Percentiles rank a stretch among this genome's conserved stretches.
Evolutionary conservation across 2,888 invertebrate genomes (phyloP).

Genomic region (Campoplex nolae): DNA sequence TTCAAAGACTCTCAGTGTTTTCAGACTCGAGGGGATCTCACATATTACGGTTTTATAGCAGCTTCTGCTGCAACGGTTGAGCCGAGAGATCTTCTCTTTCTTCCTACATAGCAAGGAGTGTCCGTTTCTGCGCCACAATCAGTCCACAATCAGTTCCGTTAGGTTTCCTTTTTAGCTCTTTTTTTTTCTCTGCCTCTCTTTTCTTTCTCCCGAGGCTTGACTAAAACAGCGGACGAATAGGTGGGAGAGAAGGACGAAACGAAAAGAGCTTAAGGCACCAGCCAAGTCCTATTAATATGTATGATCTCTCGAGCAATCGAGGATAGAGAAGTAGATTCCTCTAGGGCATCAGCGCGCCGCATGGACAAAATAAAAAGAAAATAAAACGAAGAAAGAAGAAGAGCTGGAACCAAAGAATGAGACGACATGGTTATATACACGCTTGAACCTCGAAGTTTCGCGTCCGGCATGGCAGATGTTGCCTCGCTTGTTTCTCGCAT

Average conservation of each 20-base stretch:
- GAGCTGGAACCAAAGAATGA: slow-evolving; percentile 38
- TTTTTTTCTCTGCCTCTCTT: not conserved
- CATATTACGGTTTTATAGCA: slow-evolving; percentile 3
- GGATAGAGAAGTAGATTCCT: slow-evolving; percentile 73
- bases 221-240: slow-evolving; percentile 32
- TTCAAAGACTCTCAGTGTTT: slow-evolving; percentile 3
- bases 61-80: slow-evolving; percentile 20
- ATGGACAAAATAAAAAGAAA: slow-evolving; percentile 45
- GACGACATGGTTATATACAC: slow-evolving; percentile 32
- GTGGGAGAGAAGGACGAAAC: slow-evolving; percentile 34
- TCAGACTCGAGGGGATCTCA: slow-evolving; percentile 19
- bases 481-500: slow-evolving; percentile 57
- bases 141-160: slow-evolving; percentile 68
- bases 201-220: slow-evolving; percentile 19
- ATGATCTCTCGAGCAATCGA: slow-evolving; percentile 78
- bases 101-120: slow-evolving; percentile 26
- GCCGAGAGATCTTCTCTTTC: slow-evolving; percentile 48
- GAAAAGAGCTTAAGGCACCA: slow-evolving; percentile 58
- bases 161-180: slow-evolving; percentile 37
- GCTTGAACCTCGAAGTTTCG: slow-evolving; percentile 33
- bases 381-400: slow-evolving; percentile 11
- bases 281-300: slow-evolving; percentile 79
- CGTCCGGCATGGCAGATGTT: slow-evolving; percentile 67
- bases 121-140: slow-evolving; percentile 63
- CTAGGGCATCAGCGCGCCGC: slow-evolving; percentile 66